Base-by-base conservation (phyloP, 2,888 invertebrate genomes). In the Xylocampa areola region DNA sequence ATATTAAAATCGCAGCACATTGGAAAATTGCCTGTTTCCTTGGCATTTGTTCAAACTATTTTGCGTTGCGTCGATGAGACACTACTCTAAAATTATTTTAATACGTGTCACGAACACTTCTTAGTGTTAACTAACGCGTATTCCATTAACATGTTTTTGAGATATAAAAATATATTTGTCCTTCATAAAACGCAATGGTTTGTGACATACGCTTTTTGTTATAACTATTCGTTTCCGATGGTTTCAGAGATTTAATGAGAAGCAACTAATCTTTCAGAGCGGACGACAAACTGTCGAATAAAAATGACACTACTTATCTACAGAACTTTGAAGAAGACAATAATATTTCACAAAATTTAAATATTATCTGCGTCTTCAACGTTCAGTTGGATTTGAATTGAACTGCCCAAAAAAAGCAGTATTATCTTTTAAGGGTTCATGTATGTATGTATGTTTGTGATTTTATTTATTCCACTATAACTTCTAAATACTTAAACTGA, bases 21-120 rank as follows among this genome's bases (percentile, higher is more conserved):
- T 86, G 86, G 85, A 86, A 79, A 81, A 80, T 73, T 84, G 85
- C 82, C 83, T 79, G 80, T 81, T 81, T 80, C 74, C 79, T 90
- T 90, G 90, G 90, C 90, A 87, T 76, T 72, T 47, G 81, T 86
- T 88, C 90, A 90, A 90, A 81, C 65, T 80, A 82, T 87, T 89
- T 81, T 89, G 87, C 89, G 89, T 82, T 84, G 82, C 84, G 84
- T 72, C 76, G 77, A 76, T 78, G 77, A 82, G 79, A 80, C 78
- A 78, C 73, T 83, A 73, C 79, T 81, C 85, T 85, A 82, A 86
- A 88, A 84, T 84, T 79, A 83, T 85, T 82, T 81, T 77, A 75
- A 79, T 79, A 78, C 79, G 80, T 81, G 80, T 82, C 78, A 79
- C 73, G 66, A 72, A 58, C 65, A 64, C 60, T 65, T 63, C 54